Evolutionary conservation across 2,888 invertebrate species (phyloP).

Genomic region (Microctonus hyperodae): DNA sequence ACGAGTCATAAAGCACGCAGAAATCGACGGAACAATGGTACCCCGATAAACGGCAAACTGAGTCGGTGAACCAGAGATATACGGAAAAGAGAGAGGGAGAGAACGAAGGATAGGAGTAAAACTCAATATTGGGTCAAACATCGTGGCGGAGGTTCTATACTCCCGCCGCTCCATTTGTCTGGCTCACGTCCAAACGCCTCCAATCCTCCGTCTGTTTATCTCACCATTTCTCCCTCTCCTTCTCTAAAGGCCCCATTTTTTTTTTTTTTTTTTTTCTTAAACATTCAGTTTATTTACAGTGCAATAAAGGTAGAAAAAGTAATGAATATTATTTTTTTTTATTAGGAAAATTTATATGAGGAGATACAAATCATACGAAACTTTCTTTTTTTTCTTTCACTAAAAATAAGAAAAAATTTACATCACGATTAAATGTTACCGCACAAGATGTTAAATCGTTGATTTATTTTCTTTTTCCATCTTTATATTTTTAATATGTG

Average conservation of each 20-base stretch:
- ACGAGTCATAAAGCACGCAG: slow-evolving; percentile 37
- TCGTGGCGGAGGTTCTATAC: slow-evolving; percentile 33
- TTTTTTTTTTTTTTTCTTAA: no score
- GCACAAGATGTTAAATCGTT: not conserved
- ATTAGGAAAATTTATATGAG: no score
- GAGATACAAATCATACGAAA: no score
- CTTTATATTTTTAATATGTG: not conserved
- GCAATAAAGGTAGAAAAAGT: no score
- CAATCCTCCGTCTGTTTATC: not conserved
- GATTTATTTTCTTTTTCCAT: not conserved
- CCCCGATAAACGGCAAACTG: slow-evolving; percentile 31
- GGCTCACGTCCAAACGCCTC: slow-evolving; percentile 40
- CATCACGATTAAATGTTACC: not conserved
- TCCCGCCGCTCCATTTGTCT: slow-evolving; percentile 39
- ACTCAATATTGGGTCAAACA: slow-evolving; percentile 40
- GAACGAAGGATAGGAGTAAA: not conserved
- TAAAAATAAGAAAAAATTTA: not conserved
- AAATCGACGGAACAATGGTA: slow-evolving; percentile 38
- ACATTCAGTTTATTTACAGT: no score
- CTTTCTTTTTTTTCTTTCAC: no score
- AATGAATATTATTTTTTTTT: no score
- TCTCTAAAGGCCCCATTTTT: not conserved
- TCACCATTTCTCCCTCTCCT: slow-evolving; percentile 18
- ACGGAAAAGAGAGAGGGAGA: slow-evolving; percentile 9
- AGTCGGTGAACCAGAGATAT: slow-evolving; percentile 31